Base-by-base conservation (phyloP, 2,797 vertebrate genomes). In the Melanotaenia trifasciata region DNA sequence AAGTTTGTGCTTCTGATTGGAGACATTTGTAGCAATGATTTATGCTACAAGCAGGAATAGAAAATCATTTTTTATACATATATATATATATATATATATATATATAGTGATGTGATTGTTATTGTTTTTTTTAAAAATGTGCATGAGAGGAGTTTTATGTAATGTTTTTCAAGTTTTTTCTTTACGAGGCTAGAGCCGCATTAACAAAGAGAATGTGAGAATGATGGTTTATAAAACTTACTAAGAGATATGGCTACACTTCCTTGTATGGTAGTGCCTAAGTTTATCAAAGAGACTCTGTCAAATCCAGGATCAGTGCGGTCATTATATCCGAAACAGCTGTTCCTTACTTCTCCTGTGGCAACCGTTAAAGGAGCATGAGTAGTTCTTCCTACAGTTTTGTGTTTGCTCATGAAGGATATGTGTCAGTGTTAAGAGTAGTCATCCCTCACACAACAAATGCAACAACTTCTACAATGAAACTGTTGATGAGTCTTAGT, bases 191-290 rank as follows among this genome's bases (percentile, higher is more conserved):
- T 65, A 20, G 30, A 13, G 13, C 18, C 62, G 20, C 28, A 26
- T 71, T 53, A 62, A 26, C 26, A 60, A 59, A 57, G 24, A 56
- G 30, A 10, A 12, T 45, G 61, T 58, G 10, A 40, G 3, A 40
- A 66, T 57, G 38, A 14, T 1, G 18, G 16, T 76, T 63, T 64
- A 63, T 64, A 64, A 67, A 70, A 53, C 14, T 22, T 32, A 60
- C 6, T n/a, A 35, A 77, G 65, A 85, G 22, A 75, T 60, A 40
- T 3, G 11, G 3, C 26, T 43, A 3, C 47, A 79, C 62, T 75
- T 78, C 62, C 84, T 78, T 79, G 14, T 77, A 78, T 72, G 56
- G 78, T 20, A 30, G 28, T 14, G 3, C 40, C 40, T 36, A 33
- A 47, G 20, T 54, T 67, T 79, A 81, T 84, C 68, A 53, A 3